Conservation (phyloP, 2,888 invertebrate species). For the Notocelia uddmanniana region DNA sequence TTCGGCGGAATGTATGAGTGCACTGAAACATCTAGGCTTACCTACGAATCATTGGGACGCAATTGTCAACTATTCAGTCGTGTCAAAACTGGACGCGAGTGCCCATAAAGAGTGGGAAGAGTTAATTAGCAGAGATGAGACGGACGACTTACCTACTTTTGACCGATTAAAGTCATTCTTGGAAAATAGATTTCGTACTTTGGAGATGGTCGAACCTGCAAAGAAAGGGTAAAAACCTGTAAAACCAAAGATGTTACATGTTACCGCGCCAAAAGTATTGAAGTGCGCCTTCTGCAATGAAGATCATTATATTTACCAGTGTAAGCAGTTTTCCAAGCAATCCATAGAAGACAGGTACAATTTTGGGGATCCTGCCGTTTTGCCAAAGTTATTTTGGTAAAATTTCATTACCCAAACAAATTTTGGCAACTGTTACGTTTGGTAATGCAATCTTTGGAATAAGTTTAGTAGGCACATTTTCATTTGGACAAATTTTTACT, state of each 20-base stretch:
- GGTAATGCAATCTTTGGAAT: too few species aligned
- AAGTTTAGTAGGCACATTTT: too few species aligned
- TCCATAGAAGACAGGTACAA: constrained; percentile 12
- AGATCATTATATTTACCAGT: constrained; percentile 6
- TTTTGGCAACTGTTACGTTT: too few species aligned
- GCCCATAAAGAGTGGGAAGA: constrained; percentile 23
- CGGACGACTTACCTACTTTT: constrained; percentile 2
- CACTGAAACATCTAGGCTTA: constrained; percentile 11
- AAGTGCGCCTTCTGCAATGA: constrained; percentile 17
- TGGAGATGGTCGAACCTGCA: constrained; percentile 22
- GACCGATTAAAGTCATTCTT: constrained; percentile 3
- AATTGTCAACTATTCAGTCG: not conserved
- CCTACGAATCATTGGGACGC: constrained; percentile 12
- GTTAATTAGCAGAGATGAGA: not conserved
- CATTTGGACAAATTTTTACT: too few species aligned
- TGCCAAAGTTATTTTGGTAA: too few species aligned
- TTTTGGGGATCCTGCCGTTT: too few species aligned
- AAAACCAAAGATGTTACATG: constrained; percentile 13
- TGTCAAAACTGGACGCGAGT: constrained; percentile 1
- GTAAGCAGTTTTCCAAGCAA: constrained; percentile 15
- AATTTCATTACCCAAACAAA: too few species aligned
- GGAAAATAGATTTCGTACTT: constrained; percentile 14
- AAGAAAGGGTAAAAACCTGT: constrained; percentile 12
- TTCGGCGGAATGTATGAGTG: constrained; percentile 13
- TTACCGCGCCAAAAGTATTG: not conserved